Conservation (phyloP, 1,140 invertebrate genomes). For the Drosophila bocki region DNA sequence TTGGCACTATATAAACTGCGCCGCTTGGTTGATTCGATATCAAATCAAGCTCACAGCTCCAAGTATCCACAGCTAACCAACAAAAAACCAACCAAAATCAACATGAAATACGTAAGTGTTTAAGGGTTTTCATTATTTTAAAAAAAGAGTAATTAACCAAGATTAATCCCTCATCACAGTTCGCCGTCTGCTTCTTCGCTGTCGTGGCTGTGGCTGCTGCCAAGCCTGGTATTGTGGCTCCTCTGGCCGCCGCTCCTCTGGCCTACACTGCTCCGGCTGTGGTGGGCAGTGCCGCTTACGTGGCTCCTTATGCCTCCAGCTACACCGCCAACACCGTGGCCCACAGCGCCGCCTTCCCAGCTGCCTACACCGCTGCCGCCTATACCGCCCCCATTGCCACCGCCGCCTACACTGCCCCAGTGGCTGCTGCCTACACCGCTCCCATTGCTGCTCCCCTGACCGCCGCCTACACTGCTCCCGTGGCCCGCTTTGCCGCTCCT, state of each 20-base stretch:
- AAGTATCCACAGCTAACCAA: constrained; percentile 52
- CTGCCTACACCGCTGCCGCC: constrained; percentile 67
- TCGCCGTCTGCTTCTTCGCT: constrained; percentile 80
- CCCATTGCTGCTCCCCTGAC: constrained; percentile 50
- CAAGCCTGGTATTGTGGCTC: constrained; percentile 73
- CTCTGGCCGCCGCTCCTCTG: constrained; percentile 66
- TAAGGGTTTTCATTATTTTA: background rate
- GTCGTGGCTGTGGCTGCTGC: constrained; percentile 73
- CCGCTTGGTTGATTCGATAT: constrained; percentile 30
- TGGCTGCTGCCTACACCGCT: constrained; percentile 58
- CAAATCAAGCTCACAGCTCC: constrained; percentile 71
- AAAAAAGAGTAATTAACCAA: background rate
- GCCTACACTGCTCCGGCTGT: constrained; percentile 82
- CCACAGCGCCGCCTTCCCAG: constrained; percentile 77
- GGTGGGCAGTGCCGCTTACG: constrained; percentile 85
- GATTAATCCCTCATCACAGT: constrained; percentile 23
- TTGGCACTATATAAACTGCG: constrained; percentile 52
- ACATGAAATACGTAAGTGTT: constrained; percentile 81
- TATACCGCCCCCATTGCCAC: constrained; percentile 52
- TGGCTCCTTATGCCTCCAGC: constrained; percentile 85
- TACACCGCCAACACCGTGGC: constrained; percentile 72
- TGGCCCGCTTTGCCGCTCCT: constrained; percentile 80
- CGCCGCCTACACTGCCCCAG: constrained; percentile 53
- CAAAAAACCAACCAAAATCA: constrained; percentile 46
- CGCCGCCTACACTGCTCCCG: constrained; percentile 57